These are phyloP conservation scores for Plodia interpunctella DNA, from an alignment of 1,140 invertebrate species.

Conservation along the genomic window DNA sequence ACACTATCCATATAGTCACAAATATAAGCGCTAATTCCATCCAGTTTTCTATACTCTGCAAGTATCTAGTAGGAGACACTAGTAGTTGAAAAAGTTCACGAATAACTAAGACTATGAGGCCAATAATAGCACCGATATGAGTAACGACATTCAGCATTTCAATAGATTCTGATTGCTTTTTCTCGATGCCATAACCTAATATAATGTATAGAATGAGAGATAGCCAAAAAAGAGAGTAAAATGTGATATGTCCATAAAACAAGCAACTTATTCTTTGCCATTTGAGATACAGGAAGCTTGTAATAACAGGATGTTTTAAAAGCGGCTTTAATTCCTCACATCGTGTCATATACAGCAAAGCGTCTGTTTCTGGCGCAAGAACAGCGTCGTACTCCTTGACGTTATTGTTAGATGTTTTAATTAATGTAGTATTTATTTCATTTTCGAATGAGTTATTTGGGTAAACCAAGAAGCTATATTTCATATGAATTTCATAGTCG, in stretches of 20 bases:
- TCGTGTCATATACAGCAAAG: constrained; percentile 82
- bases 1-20: constrained; percentile 78
- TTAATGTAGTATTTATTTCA: constrained; percentile 56
- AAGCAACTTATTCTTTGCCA: constrained; percentile 86
- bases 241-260: constrained; percentile 83
- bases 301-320: constrained; percentile 87
- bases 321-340: constrained; percentile 80
- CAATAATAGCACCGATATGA: constrained; percentile 70
- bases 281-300: constrained; percentile 89
- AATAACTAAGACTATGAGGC: constrained; percentile 78
- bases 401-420: constrained; percentile 63
- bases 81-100: constrained; percentile 84
- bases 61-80: constrained; percentile 80
- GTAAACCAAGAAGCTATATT: constrained; percentile 84
- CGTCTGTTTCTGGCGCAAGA: constrained; percentile 79
- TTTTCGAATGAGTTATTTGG: constrained; percentile 65
- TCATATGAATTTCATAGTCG: constrained; percentile 83
- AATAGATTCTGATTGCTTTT: constrained; percentile 52
- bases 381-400: constrained; percentile 59
- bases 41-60: constrained; percentile 83
- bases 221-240: constrained; percentile 84
- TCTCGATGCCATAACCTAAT: constrained; percentile 72
- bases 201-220: constrained; percentile 83
- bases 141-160: constrained; percentile 59
- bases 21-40: constrained; percentile 82